These are phyloP conservation scores for Scomber scombrus DNA, from an alignment of 2,113 vertebrate genomes.

Conservation along the genomic window DNA sequence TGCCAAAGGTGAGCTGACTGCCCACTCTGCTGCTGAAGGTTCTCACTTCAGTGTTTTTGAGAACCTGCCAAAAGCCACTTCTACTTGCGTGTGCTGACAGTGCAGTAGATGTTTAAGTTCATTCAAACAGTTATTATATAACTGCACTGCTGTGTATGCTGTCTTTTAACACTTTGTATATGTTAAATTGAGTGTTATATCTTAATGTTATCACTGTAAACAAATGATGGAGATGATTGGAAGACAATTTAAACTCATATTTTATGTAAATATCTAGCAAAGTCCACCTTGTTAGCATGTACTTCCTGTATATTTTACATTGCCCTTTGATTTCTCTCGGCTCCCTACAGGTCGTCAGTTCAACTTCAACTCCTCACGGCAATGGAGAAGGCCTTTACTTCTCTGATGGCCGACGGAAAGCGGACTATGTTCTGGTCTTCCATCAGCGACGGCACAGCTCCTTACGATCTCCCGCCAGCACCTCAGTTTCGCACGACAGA, in stretches of 20 bases:
- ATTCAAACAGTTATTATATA: constrained; percentile 71
- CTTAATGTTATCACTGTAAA: background rate
- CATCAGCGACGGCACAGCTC: constrained; percentile 86
- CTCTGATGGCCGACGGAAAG: constrained; percentile 91
- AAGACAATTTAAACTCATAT: no score
- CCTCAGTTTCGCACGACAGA: constrained; percentile 52
- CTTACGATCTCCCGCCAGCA: constrained; percentile 31
- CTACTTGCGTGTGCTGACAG: constrained; percentile 63
- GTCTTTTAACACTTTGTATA: constrained; percentile 5
- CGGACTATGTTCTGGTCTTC: constrained; percentile 94
- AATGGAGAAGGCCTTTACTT: constrained; percentile 87
- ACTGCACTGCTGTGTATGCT: constrained; percentile 17
- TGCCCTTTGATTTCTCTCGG: background rate
- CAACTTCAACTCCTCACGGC: constrained; percentile 63
- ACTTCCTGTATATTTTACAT: background rate
- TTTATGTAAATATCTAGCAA: no score
- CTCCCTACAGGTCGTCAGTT: constrained; percentile 64
- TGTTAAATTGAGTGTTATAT: background rate
- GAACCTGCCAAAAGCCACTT: constrained; percentile 78
- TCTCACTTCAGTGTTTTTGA: constrained; percentile 77
- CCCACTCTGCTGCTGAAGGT: constrained; percentile 77
- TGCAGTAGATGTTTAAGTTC: constrained; percentile 66
- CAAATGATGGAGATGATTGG: background rate
- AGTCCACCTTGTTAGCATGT: no score
- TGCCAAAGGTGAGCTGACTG: constrained; percentile 76